Base-by-base conservation (phyloP, 2,888 invertebrate species). In the Pristionchus arcanus region DNA sequence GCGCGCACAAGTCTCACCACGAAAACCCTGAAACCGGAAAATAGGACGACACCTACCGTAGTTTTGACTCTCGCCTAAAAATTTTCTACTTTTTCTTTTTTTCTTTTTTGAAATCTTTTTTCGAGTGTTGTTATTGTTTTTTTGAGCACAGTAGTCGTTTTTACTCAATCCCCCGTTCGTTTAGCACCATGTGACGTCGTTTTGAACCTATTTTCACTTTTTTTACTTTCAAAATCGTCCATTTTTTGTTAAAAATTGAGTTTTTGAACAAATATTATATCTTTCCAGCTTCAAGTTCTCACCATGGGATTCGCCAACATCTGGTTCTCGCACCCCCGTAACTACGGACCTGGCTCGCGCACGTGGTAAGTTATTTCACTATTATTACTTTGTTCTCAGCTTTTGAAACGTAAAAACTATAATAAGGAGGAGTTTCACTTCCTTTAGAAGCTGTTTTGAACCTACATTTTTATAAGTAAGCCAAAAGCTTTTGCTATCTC, bases 301-400 rank as follows among this genome's bases (percentile, higher is more conserved):
- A 88, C 53, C 87, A 95, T 95, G 98, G 98, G 98, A 97, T 98
- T 98, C 96, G 97, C 97, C 96, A 98, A 98, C 96, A 97, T 99
- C 96, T 98, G 98, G 98, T 98, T 97, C 96, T 98, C 98, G 95
- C 99, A 98, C 96, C 98, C 98, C 86, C 97, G 98, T 95, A 98
- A 98, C 97, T 99, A 98, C 96, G 98, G 98, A 92, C 98, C 98
- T 96, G 98, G 98, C 95, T 98, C 98, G 90, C 97, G 98, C 95
- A 97, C 97, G 95, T 99, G 87, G 87, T 88, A 84, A 13, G 68
- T 84, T 84, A 28, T 31, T 84, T 31, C 1, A 25, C 59, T 59
- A 55, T 28, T 49, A 37, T 49, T 49, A 19, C 49, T 37, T 81
- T 81, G 49, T n/a, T 42, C 81, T n/a, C 34, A 19, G 25, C 11